Percentiles rank a stretch among this genome's conserved stretches.
phyloP scores from a whole-genome alignment of 2,113 vertebrate species.

The Microtus pennsylvanicus region DNA sequence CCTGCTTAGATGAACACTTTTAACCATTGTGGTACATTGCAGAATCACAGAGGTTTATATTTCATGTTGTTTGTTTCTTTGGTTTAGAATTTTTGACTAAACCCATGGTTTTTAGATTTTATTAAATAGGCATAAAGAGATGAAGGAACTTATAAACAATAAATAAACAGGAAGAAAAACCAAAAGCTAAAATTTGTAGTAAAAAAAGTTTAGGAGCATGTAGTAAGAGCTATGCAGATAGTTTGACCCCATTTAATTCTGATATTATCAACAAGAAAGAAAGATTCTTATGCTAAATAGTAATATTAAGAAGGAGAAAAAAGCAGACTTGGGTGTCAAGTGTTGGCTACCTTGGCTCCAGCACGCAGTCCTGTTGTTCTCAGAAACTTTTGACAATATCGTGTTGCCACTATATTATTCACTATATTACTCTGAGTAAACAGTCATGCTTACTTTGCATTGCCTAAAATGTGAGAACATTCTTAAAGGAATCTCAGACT shows the following conservation, averaged over 20 bases:
- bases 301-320: background rate
- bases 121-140: background rate
- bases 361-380: background rate
- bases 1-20: background rate
- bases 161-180: background rate
- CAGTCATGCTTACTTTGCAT: conserved; percentile 6
- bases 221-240: background rate
- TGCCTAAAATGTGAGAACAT: conserved; percentile 9
- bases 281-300: background rate
- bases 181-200: conserved; percentile 3
- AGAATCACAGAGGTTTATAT: background rate
- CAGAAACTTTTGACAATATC: background rate
- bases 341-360: background rate
- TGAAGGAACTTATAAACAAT: background rate
- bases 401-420: background rate
- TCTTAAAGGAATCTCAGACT: conserved; percentile 41
- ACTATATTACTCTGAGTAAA: background rate
- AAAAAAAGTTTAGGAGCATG: background rate
- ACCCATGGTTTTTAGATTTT: background rate
- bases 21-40: background rate
- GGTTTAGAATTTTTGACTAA: background rate
- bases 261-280: background rate
- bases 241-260: background rate
- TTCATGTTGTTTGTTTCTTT: background rate
- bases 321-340: background rate